Evolutionary conservation across 2,797 vertebrate genomes (phyloP).

Genomic region (Xenops minutus): DNA sequence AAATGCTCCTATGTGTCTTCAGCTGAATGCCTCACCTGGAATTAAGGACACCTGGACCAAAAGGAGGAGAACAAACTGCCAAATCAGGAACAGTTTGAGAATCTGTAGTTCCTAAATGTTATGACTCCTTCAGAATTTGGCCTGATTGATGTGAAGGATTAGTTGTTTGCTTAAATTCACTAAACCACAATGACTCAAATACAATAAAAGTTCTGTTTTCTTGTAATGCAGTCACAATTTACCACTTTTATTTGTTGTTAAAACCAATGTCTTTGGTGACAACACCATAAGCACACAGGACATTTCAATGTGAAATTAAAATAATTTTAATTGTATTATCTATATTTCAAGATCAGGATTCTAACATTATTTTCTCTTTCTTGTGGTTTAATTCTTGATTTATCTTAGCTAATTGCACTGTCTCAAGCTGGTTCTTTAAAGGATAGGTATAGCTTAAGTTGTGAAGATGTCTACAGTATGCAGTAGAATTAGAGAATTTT

Average conservation of each 20-base stretch:
- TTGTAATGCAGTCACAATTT: neutral
- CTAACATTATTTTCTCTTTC: neutral
- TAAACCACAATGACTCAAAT: neutral
- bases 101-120: neutral
- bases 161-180: neutral
- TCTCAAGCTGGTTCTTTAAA: neutral
- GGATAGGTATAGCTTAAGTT: neutral
- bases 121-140: neutral
- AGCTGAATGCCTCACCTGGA: neutral
- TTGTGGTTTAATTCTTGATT: neutral
- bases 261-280: neutral
- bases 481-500: neutral
- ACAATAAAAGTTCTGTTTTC: neutral
- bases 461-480: neutral
- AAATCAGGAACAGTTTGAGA: neutral
- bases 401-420: neutral
- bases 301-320: neutral
- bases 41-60: neutral
- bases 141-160: neutral
- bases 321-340: neutral
- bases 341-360: neutral
- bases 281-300: neutral
- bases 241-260: neutral
- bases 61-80: neutral
- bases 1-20: neutral